Evolutionary conservation across 2,797 vertebrate genomes (phyloP).

Genomic region (Thunnus albacares): DNA sequence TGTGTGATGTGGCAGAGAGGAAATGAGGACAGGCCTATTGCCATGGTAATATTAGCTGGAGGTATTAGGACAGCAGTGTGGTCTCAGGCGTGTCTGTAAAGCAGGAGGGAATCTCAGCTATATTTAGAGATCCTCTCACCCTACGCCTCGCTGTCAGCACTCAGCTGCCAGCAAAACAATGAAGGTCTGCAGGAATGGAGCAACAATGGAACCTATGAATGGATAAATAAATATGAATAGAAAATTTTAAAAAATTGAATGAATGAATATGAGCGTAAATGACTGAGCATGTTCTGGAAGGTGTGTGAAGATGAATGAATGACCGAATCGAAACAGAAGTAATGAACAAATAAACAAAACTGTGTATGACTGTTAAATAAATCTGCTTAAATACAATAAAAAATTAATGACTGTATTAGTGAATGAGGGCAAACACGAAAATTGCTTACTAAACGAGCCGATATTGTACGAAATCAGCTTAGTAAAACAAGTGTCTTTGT

Average conservation of each 20-base stretch:
- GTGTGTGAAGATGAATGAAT: neutral
- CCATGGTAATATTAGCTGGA: slow-evolving; percentile 78
- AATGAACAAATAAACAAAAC: neutral
- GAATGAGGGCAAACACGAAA: slow-evolving; percentile 24
- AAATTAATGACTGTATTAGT: slow-evolving; percentile 44
- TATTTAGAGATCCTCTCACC: slow-evolving; percentile 75
- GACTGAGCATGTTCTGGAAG: slow-evolving; percentile 2
- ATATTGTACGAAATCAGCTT: slow-evolving; percentile 40
- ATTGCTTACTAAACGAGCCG: slow-evolving; percentile 47
- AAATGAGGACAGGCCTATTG: slow-evolving; percentile 78
- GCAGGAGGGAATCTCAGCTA: slow-evolving; percentile 74
- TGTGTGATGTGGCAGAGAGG: slow-evolving; percentile 52
- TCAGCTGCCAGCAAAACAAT: slow-evolving; percentile 67
- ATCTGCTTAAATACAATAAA: slow-evolving; percentile 36
- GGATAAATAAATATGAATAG: slow-evolving; percentile 19
- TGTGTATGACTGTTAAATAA: slow-evolving; percentile 3
- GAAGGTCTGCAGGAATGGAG: slow-evolving; percentile 43
- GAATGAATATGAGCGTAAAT: slow-evolving; percentile 25
- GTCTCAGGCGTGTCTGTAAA: slow-evolving; percentile 73
- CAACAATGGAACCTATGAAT: slow-evolving; percentile 46
- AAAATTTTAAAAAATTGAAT: neutral
- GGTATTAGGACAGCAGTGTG: slow-evolving; percentile 70
- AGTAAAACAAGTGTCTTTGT: slow-evolving; percentile 48
- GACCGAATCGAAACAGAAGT: neutral
- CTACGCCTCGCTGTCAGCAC: slow-evolving; percentile 50